phyloP scores from a whole-genome alignment of 2,797 vertebrate genomes.

The Sebastes trivittatus region DNA sequence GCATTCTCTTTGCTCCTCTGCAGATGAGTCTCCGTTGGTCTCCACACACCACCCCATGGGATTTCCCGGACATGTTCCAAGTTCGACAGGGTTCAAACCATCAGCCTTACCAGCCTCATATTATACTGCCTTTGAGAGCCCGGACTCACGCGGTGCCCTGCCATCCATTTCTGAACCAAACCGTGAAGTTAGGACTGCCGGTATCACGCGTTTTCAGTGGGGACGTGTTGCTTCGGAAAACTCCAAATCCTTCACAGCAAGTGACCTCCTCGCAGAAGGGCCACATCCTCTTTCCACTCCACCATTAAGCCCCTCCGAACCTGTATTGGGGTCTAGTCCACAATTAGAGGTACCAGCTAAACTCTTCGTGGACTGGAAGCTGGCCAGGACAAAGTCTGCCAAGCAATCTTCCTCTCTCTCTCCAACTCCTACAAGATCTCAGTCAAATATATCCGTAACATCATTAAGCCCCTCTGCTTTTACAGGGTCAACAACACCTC shows the following conservation, averaged over 20 bases:
- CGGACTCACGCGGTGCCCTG: constrained; percentile 50
- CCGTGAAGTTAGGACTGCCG: constrained; percentile 35
- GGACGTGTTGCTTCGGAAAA: constrained; percentile 30
- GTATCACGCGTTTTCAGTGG: constrained; percentile 17
- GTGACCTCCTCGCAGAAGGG: constrained; percentile 36
- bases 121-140: constrained; percentile 57
- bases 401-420: constrained; percentile 34
- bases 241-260: constrained; percentile 36
- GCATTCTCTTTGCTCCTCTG: constrained; percentile 19
- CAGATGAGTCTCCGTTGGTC: constrained; percentile 64
- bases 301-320: constrained; percentile 47
- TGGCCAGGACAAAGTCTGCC: constrained; percentile 38
- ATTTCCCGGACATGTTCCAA: constrained; percentile 52
- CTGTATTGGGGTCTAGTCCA: constrained; percentile 11
- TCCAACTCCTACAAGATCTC: constrained; percentile 21
- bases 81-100: constrained; percentile 52
- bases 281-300: constrained; percentile 38
- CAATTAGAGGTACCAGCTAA: constrained; percentile 41
- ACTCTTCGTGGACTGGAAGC: constrained; percentile 44
- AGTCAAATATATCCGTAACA: constrained; percentile 37
- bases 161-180: constrained; percentile 47
- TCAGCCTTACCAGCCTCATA: constrained; percentile 65
- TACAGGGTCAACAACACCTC: constrained; percentile 18
- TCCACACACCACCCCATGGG: constrained; percentile 34
- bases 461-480: constrained; percentile 23